These are phyloP conservation scores for Ammospiza caudacuta DNA, from an alignment of 2,113 vertebrate genomes.

Conservation along the genomic window DNA sequence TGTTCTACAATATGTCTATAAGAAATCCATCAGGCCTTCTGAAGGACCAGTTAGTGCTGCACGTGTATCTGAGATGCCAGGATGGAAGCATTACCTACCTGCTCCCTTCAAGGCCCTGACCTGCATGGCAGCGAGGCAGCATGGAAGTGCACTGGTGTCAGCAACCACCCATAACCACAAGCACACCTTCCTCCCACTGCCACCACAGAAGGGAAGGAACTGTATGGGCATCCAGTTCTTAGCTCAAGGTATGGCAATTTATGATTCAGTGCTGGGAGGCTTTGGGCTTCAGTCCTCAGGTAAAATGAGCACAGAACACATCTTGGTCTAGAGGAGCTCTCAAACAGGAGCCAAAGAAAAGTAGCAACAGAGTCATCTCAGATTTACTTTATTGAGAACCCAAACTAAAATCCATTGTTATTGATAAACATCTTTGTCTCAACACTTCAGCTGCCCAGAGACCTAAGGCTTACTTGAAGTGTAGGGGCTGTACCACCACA, in stretches of 20 bases:
- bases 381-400: neutral
- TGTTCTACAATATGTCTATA: neutral
- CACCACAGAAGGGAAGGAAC: neutral
- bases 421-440: neutral
- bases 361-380: neutral
- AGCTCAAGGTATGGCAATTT: neutral
- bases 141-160: neutral
- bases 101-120: neutral
- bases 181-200: neutral
- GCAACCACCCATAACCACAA: neutral
- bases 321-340: neutral
- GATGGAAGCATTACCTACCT: neutral
- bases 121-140: neutral
- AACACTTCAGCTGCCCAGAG: neutral
- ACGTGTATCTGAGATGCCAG: neutral
- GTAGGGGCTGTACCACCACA: neutral
- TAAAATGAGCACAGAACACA: neutral
- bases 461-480: neutral
- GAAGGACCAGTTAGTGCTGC: neutral
- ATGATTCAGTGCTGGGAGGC: neutral
- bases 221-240: neutral
- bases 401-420: neutral
- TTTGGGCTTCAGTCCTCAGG: neutral
- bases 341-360: neutral
- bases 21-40: neutral